A percentile compares a stretch with the other conserved stretches of the same genome.
These are phyloP conservation scores for Bellardia pandia DNA, from an alignment of 2,888 invertebrate genomes.

Conservation along the genomic window DNA sequence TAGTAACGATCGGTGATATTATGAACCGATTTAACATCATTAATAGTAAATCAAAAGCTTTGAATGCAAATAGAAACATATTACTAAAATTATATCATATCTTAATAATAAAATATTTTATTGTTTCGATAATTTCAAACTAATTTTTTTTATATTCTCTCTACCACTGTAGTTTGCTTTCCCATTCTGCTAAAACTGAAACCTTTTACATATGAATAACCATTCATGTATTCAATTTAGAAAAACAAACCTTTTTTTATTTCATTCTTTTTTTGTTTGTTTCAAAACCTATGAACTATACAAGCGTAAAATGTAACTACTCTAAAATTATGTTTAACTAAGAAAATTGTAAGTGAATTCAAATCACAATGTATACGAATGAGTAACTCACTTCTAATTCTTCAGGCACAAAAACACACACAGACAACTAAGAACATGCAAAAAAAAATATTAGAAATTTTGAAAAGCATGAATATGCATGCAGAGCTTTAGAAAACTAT, in stretches of 20 bases:
- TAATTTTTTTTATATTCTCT: not conserved
- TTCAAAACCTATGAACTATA: slow-evolving; percentile 70
- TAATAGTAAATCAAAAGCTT: no score
- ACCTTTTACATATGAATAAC: slow-evolving; percentile 69
- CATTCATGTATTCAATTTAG: slow-evolving; percentile 69
- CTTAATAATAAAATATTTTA: no score
- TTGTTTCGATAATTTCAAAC: no score
- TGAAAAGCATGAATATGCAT: slow-evolving; percentile 48
- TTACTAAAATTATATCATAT: no score
- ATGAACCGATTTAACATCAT: no score
- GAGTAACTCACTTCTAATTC: slow-evolving; percentile 56
- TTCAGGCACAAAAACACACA: slow-evolving; percentile 26
- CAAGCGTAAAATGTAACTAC: slow-evolving; percentile 72
- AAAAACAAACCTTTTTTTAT: slow-evolving; percentile 64
- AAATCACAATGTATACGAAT: slow-evolving; percentile 57
- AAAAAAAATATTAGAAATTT: slow-evolving; percentile 20
- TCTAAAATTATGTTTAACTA: slow-evolving; percentile 72
- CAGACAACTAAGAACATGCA: not conserved
- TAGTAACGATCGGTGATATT: no score
- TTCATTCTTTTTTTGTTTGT: slow-evolving; percentile 17
- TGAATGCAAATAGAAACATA: no score
- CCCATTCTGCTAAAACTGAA: slow-evolving; percentile 31
- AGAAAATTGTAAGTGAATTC: slow-evolving; percentile 70
- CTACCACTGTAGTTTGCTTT: slow-evolving; percentile 48
- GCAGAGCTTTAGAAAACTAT: slow-evolving; percentile 18